Percentiles rank a stretch among this genome's conserved stretches.
phyloP scores from a whole-genome alignment of 2,113 vertebrate species.

The Chelonoidis abingdonii region DNA sequence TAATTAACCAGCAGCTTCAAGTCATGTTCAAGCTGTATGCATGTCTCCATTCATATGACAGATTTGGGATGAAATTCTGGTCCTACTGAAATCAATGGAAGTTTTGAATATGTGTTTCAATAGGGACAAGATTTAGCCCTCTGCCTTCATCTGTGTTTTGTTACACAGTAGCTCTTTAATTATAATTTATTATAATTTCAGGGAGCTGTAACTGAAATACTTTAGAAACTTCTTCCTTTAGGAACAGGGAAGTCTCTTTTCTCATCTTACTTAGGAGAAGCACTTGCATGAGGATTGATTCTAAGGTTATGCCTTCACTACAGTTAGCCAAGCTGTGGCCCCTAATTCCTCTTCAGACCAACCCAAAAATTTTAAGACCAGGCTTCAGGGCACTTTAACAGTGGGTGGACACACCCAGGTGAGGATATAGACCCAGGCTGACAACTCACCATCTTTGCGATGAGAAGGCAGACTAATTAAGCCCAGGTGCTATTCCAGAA shows the following conservation, averaged over 20 bases:
- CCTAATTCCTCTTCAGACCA: too few species aligned
- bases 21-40: neutral
- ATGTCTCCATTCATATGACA: neutral
- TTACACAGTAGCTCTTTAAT: neutral
- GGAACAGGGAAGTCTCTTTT: neutral
- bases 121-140: neutral
- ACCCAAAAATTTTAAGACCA: too few species aligned
- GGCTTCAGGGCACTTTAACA: too few species aligned
- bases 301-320: too few species aligned
- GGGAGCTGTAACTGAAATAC: neutral
- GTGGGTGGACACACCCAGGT: too few species aligned
- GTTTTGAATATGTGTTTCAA: neutral
- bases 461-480: too few species aligned
- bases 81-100: neutral
- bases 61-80: neutral
- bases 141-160: neutral
- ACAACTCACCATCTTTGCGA: too few species aligned
- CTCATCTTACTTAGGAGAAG: neutral
- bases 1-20: neutral
- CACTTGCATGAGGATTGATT: neutral
- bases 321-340: too few species aligned
- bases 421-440: too few species aligned
- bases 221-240: neutral
- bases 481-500: too few species aligned
- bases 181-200: neutral